Percentiles rank a stretch among this genome's conserved stretches.
Evolutionary conservation across 2,113 vertebrate species (phyloP).

Genomic region (Synchiropus splendidus): DNA sequence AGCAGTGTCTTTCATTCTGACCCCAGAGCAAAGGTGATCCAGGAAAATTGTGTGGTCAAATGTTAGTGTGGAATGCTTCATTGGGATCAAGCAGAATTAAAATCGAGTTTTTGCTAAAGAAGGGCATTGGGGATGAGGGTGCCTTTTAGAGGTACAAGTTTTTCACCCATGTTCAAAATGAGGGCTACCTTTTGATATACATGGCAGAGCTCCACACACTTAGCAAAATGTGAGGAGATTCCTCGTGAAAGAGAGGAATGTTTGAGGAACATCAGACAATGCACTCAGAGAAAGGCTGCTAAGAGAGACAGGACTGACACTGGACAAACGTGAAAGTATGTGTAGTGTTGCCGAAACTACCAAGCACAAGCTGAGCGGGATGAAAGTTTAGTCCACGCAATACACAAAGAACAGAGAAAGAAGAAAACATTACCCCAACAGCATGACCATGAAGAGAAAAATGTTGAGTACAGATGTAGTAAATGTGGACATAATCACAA

Average conservation of each 20-base stretch:
- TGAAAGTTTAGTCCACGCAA: too few species aligned
- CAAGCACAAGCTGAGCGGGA: too few species aligned
- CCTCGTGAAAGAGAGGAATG: slow-evolving; percentile 3
- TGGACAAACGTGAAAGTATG: slow-evolving; percentile 4
- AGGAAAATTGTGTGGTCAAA: too few species aligned
- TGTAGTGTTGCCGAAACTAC: too few species aligned
- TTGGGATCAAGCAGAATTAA: too few species aligned
- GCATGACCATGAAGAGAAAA: neutral
- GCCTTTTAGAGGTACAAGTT: neutral
- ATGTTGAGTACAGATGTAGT: neutral
- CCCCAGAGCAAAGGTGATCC: too few species aligned
- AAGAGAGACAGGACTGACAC: slow-evolving; percentile 9
- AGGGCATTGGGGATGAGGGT: too few species aligned
- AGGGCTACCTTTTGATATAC: too few species aligned
- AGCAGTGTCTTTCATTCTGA: too few species aligned
- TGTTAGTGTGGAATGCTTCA: too few species aligned
- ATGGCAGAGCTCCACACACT: slow-evolving; percentile 9
- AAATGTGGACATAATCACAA: neutral
- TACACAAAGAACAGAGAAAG: neutral
- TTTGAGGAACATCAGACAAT: slow-evolving; percentile 3
- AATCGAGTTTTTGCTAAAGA: too few species aligned
- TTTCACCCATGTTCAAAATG: too few species aligned
- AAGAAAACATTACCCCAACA: neutral
- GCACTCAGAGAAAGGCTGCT: slow-evolving; percentile 12
- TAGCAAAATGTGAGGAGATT: slow-evolving; percentile 6